A percentile compares a stretch with the other conserved stretches of the same genome.
Evolutionary conservation across 2,797 vertebrate species (phyloP).

Genomic region (Hephaestus fuliginosus): DNA sequence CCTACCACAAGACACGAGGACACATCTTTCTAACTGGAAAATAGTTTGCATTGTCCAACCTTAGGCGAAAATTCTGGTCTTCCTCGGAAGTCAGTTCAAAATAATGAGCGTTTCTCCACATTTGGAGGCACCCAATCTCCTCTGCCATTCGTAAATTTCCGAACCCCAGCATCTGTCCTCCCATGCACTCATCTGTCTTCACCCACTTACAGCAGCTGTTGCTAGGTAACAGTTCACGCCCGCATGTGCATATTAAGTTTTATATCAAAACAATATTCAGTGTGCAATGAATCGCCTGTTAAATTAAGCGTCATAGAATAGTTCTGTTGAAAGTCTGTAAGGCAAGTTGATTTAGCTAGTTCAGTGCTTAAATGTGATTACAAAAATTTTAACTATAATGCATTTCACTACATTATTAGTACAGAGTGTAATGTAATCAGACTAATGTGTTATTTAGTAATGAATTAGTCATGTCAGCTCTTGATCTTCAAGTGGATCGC

Average conservation of each 20-base stretch:
- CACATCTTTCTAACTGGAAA: neutral
- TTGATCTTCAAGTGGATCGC: conserved; percentile 48
- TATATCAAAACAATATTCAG: conserved; percentile 49
- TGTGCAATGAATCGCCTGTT: conserved; percentile 32
- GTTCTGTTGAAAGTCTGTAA: conserved; percentile 21
- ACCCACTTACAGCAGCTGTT: conserved; percentile 69
- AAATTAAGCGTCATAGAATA: conserved; percentile 23
- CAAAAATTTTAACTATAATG: conserved; percentile 9
- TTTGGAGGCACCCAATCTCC: conserved; percentile 33
- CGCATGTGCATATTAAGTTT: conserved; percentile 51
- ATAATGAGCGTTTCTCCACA: conserved; percentile 33
- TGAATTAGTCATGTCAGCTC: conserved; percentile 50
- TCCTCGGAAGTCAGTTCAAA: conserved; percentile 20
- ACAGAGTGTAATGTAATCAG: conserved; percentile 27
- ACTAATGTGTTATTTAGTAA: conserved; percentile 30
- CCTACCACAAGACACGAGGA: neutral
- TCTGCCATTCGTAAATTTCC: conserved; percentile 47
- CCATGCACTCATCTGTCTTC: conserved; percentile 50
- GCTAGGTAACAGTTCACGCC: conserved; percentile 69
- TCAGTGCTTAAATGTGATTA: conserved; percentile 4
- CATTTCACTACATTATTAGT: conserved; percentile 24
- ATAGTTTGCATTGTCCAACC: neutral
- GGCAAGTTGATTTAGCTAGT: conserved; percentile 5
- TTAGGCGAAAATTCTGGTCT: neutral
- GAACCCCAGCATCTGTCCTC: conserved; percentile 46